Conservation (phyloP, 2,113 vertebrate species). For the Irena cyanogastra region DNA sequence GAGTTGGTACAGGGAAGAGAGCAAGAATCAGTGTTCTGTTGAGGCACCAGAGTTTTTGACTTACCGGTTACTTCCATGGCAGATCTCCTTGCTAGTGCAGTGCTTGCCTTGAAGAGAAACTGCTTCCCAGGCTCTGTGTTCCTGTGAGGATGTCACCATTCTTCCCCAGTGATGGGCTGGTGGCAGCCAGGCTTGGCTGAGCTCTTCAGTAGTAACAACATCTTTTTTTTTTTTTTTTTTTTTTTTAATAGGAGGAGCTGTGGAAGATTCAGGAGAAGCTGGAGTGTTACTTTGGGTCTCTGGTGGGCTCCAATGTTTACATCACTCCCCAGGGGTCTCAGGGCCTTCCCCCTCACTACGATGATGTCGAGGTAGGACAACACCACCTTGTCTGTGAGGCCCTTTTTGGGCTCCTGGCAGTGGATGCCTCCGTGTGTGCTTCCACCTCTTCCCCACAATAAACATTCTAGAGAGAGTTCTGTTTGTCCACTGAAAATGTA, state of each 20-base stretch:
- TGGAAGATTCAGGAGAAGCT: constrained; percentile 91
- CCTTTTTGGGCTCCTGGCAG: neutral
- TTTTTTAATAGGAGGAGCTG: constrained; percentile 78
- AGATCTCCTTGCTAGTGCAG: neutral
- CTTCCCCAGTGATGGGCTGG: neutral
- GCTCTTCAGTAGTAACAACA: neutral
- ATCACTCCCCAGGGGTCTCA: constrained; percentile 86
- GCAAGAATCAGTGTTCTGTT: rapidly evolving
- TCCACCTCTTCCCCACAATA: rapidly evolving
- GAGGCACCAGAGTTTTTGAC: neutral
- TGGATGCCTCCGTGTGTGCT: neutral
- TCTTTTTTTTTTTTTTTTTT: neutral
- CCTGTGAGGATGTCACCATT: neutral
- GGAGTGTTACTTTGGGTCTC: constrained; percentile 88
- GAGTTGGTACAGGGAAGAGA: neutral
- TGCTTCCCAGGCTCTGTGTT: neutral
- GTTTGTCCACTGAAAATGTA: neutral
- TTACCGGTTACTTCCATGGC: rapidly evolving
- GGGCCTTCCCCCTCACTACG: constrained; percentile 89
- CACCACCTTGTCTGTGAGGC: neutral
- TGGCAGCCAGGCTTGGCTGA: neutral
- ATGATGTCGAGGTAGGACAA: constrained; percentile 89
- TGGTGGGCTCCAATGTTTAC: constrained; percentile 92
- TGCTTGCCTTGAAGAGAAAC: neutral
- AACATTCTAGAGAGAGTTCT: neutral